Percentiles rank a stretch among this genome's conserved stretches.
These are phyloP conservation scores for Pentalonia nigronervosa DNA, from an alignment of 1,140 invertebrate genomes.

Conservation along the genomic window DNA sequence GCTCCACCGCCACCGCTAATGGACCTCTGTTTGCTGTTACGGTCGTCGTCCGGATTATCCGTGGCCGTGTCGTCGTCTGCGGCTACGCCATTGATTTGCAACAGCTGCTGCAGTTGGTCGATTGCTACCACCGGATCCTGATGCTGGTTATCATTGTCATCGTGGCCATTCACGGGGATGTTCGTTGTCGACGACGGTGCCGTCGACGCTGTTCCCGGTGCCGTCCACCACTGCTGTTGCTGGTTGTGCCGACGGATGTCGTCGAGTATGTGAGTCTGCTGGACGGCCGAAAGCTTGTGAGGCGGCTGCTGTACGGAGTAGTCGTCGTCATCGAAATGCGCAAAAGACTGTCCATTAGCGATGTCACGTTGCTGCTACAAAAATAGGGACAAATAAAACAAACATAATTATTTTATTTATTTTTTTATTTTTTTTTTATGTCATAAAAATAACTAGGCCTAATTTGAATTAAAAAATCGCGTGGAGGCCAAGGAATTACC, in stretches of 20 bases:
- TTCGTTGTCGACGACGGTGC: not conserved
- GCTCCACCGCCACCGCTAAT: constrained; percentile 50
- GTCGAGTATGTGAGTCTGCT: constrained; percentile 62
- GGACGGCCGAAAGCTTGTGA: constrained; percentile 60
- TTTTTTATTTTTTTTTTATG: too few relatives aligned
- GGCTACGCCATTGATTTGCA: constrained; percentile 44
- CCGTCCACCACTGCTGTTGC: constrained; percentile 59
- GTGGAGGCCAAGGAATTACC: too few relatives aligned
- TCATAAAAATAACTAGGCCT: too few relatives aligned
- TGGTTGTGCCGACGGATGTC: constrained; percentile 61
- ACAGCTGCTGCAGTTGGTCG: constrained; percentile 36
- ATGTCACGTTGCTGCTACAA: not conserved
- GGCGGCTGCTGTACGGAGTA: not conserved
- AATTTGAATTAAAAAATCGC: too few relatives aligned
- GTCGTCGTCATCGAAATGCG: not conserved
- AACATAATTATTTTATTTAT: too few relatives aligned
- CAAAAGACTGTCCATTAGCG: not conserved
- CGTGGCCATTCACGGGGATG: not conserved
- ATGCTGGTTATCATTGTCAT: constrained; percentile 1
- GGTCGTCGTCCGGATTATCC: constrained; percentile 65
- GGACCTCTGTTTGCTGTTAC: constrained; percentile 63
- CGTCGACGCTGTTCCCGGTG: not conserved
- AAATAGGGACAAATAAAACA: not conserved
- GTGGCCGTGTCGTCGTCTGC: constrained; percentile 59
- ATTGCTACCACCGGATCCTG: not conserved